Evolutionary conservation across 1,140 invertebrate genomes (phyloP).

Genomic region (Bombyx mori): ASM3026992v2 NC_085112.1:7888501-7889000

Average conservation of each 20-base stretch:
- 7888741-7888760: conserved; percentile 15
- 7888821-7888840: conserved; percentile 20
- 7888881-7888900: conserved; percentile 49
- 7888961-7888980: too few relatives aligned
- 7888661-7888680: conserved; percentile 32
- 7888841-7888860: background rate
- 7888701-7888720: conserved; percentile 36
- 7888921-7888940: conserved; percentile 8
- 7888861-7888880: conserved; percentile 44
- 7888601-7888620: background rate
- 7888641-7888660: background rate
- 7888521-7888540: conserved; percentile 41
- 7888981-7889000: background rate
- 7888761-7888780: conserved; percentile 27
- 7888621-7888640: background rate
- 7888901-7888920: conserved; percentile 37
- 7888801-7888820: conserved; percentile 35
- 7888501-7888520: conserved; percentile 63
- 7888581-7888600: background rate
- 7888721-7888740: conserved; percentile 41
- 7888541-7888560: conserved; percentile 58
- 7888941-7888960: too few relatives aligned
- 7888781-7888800: conserved; percentile 50
- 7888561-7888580: conserved; percentile 25
- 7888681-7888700: conserved; percentile 35